Base-by-base conservation (phyloP, 2,113 vertebrate species). In the Eonycteris spelaea region DNA sequence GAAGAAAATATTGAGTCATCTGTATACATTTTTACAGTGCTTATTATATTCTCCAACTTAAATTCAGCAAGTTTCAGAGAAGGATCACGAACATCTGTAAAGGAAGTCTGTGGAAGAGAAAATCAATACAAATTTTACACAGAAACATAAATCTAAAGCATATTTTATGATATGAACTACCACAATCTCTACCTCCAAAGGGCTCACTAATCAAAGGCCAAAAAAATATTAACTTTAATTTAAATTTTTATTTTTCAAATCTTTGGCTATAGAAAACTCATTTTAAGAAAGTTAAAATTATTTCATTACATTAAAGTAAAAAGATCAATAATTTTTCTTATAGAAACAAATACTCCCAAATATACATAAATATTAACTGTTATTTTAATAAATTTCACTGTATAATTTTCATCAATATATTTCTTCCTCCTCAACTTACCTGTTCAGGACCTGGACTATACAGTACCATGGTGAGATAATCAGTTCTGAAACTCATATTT, bases 51-150 rank as follows among this genome's bases (percentile, higher is more conserved):
- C 87, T 99, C 99, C 97, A 99, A 98, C 84, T 99, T 99, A 97
- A 99, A 99, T 95, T 99, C 99, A 38, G 99, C 99, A 98, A 99
- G 98, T 97, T 99, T 99, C 92, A 99, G 97, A 96, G 98, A 97
- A 78, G 98, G 98, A 97, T 99, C 98, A 90, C 99, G 99, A 21
- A 99, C 98, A 98, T 99, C 97, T 96, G 95, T 91, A 97, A 97
- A 93, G 65, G 97, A 94, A 96, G 91, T 85, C 99, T 99, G 67
- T 57, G 59, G 73, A 95, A 85, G 18, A 92, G 65, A 51, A 97
- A 97, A 96, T 85, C 18, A 91, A 89, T 16, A 75, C 1, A 96
- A 75, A 96, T 90, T 84, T 96, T 79, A 91, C 3, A 96, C 59
- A 92, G 88, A 97, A 96, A 40, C 16, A 57, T 0, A 95, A 90